These are phyloP conservation scores for Sternarchorhynchus goeldii DNA, from an alignment of 2,797 vertebrate species.

Conservation along the genomic window DNA sequence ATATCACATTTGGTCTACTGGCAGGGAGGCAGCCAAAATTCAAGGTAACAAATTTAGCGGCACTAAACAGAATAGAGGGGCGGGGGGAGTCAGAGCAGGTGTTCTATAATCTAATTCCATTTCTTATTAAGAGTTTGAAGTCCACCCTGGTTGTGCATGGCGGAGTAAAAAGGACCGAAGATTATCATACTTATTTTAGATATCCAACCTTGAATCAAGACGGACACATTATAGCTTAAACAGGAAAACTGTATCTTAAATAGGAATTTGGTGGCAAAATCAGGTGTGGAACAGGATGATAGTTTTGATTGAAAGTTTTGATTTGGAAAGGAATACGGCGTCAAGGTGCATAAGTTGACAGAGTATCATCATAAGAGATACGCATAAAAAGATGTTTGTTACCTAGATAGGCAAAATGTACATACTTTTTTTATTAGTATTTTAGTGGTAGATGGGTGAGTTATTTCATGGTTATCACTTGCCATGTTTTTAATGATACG, in stretches of 20 bases:
- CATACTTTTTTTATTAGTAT: no score
- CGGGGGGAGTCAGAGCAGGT: neutral
- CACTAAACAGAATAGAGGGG: no score
- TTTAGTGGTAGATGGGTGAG: no score
- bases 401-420: no score
- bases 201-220: constrained; percentile 9
- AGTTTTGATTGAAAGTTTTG: neutral
- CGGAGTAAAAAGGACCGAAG: neutral
- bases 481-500: no score
- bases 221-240: neutral
- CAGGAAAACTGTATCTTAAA: neutral
- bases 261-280: neutral
- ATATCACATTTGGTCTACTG: neutral
- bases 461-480: no score
- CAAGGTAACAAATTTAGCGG: neutral
- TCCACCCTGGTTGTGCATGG: constrained; percentile 18
- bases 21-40: neutral
- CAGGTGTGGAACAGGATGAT: no score
- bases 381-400: no score
- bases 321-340: neutral
- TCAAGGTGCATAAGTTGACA: no score
- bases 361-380: no score
- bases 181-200: neutral
- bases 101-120: neutral
- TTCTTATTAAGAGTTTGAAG: neutral